Percentiles rank a stretch among this genome's conserved stretches.
phyloP scores from a whole-genome alignment of 1,140 invertebrate species.

The Pinna nobilis region DNA sequence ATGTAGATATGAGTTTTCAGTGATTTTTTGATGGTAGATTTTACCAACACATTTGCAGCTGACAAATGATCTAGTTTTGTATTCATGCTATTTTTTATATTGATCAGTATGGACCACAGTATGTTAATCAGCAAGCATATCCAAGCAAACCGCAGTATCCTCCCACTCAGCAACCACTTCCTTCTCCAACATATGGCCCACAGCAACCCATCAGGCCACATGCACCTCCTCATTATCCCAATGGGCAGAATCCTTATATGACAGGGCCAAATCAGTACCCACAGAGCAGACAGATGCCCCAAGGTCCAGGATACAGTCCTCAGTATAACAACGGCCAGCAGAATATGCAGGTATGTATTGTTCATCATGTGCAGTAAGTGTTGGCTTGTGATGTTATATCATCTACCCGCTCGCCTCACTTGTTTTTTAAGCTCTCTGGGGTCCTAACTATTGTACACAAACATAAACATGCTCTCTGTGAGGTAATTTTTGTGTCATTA shows the following conservation, averaged over 20 bases:
- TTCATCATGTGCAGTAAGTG: neutral
- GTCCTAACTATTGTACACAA: too few species aligned
- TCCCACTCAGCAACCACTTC: conserved; percentile 70
- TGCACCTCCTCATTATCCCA: conserved; percentile 59
- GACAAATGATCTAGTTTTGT: too few species aligned
- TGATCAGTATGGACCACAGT: conserved; percentile 53
- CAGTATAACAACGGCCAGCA: conserved; percentile 44
- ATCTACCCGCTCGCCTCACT: too few species aligned
- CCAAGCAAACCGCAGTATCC: conserved; percentile 64
- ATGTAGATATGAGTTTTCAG: too few species aligned
- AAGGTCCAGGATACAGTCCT: conserved; percentile 38
- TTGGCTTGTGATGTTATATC: neutral
- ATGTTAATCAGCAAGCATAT: conserved; percentile 56
- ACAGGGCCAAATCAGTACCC: conserved; percentile 59
- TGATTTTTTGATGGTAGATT: too few species aligned
- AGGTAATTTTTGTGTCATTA: too few species aligned
- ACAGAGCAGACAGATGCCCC: conserved; percentile 24
- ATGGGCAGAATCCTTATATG: conserved; percentile 65
- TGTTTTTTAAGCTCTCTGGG: too few species aligned
- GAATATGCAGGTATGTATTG: conserved; percentile 25
- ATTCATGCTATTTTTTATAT: too few species aligned
- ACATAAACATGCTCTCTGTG: too few species aligned
- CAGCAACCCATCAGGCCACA: conserved; percentile 63
- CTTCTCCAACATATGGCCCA: conserved; percentile 68
- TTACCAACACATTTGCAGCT: too few species aligned